Conservation (phyloP, 1,140 invertebrate genomes). For the Scylla paramamosain region DNA sequence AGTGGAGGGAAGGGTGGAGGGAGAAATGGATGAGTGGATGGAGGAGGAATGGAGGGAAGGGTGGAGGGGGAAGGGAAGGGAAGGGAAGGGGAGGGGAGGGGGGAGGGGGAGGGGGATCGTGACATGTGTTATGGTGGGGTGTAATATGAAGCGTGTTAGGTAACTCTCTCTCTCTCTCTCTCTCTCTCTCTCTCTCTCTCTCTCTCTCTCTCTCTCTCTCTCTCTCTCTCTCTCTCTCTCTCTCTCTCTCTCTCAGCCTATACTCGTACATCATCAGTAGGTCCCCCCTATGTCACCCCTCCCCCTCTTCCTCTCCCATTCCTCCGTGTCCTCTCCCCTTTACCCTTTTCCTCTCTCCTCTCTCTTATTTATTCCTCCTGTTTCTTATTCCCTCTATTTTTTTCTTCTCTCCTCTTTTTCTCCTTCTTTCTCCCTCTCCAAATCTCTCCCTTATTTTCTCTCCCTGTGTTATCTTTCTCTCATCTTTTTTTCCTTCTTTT, state of each 20-base stretch:
- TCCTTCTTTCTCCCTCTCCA: not conserved
- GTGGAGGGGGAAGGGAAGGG: not conserved
- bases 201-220: not conserved
- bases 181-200: not conserved
- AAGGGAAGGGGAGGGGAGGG: not conserved
- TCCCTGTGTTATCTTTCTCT: not conserved
- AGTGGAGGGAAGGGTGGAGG: not conserved
- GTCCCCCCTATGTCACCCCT: not conserved
- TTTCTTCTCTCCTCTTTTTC: not conserved
- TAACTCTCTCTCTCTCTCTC: too few relatives aligned
- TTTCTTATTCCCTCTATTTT: too few relatives aligned
- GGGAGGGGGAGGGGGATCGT: not conserved
- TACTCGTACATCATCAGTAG: too few relatives aligned
- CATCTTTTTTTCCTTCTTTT: not conserved
- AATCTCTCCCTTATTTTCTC: not conserved
- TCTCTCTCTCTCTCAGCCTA: too few relatives aligned
- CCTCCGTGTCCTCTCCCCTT: too few relatives aligned
- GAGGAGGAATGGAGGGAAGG: not conserved
- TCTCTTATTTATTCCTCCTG: not conserved
- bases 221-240: not conserved
- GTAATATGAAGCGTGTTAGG: constrained; percentile 52
- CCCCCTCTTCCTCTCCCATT: too few relatives aligned
- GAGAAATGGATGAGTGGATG: not conserved
- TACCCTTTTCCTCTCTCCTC: not conserved
- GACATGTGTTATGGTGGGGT: constrained; percentile 63